Conservation (phyloP, 2,888 invertebrate species). For the Tineola bisselliella region DNA sequence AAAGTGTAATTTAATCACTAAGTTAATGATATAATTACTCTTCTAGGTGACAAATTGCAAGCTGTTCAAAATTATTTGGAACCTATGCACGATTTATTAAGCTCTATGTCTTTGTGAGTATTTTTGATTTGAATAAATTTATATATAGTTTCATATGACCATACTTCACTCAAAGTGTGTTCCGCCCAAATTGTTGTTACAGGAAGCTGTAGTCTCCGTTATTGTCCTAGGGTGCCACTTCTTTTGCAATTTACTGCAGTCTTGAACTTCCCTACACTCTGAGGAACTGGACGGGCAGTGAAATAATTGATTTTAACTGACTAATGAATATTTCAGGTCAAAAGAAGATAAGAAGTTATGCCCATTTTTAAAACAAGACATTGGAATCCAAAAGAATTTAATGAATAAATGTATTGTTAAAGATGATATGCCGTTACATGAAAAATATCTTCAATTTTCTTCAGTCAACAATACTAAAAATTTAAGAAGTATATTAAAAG, state of each 20-base stretch:
- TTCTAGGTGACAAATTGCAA: slow-evolving; percentile 35
- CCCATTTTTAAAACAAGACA: slow-evolving; percentile 4
- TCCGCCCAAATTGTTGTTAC: no score
- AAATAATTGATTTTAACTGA: no score
- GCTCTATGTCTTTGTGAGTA: slow-evolving; percentile 39
- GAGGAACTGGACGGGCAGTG: no score
- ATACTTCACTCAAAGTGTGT: no score
- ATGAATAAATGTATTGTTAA: slow-evolving; percentile 14
- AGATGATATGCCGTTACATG: slow-evolving; percentile 37
- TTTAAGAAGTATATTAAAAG: slow-evolving; percentile 42
- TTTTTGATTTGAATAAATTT: no score
- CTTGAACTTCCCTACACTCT: no score
- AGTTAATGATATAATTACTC: not conserved
- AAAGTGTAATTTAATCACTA: no score
- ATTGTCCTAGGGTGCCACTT: no score
- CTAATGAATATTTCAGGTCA: slow-evolving; percentile 25
- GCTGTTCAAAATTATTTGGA: slow-evolving; percentile 38
- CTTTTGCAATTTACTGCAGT: no score
- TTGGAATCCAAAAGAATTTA: slow-evolving; percentile 18
- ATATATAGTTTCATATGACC: no score
- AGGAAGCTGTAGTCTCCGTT: no score
- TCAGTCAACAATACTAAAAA: slow-evolving; percentile 47
- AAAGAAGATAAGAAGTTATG: slow-evolving; percentile 30
- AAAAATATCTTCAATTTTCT: slow-evolving; percentile 42
- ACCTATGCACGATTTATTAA: slow-evolving; percentile 34